Evolutionary conservation across 2,888 invertebrate species (phyloP).

Genomic region (Ectemnius lituratus): DNA sequence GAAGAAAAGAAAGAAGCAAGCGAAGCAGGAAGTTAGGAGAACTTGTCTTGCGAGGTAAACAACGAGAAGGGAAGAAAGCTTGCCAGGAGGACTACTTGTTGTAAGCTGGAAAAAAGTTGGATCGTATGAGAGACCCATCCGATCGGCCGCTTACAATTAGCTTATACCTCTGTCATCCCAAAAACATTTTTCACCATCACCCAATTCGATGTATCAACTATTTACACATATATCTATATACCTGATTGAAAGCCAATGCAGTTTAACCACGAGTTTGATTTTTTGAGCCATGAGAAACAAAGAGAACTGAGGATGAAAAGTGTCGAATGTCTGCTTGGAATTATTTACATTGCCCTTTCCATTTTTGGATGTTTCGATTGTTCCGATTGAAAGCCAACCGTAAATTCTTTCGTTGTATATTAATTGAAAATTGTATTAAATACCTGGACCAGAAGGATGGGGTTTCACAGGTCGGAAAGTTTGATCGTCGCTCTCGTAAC

Average conservation of each 20-base stretch:
- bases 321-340: too few relatives aligned
- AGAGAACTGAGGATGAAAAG: too few relatives aligned
- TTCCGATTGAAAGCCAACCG: too few relatives aligned
- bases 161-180: conserved; percentile 29
- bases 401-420: not conserved
- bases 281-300: too few relatives aligned
- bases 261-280: too few relatives aligned
- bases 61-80: conserved; percentile 64
- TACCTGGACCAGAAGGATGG: conserved; percentile 60
- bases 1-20: conserved; percentile 61
- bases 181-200: conserved; percentile 15
- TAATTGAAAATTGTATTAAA: conserved; percentile 9
- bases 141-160: conserved; percentile 11
- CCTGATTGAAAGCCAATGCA: too few relatives aligned
- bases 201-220: conserved; percentile 5
- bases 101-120: conserved; percentile 70
- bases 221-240: too few relatives aligned
- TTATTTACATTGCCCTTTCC: too few relatives aligned
- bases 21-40: conserved; percentile 59
- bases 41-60: conserved; percentile 58
- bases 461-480: conserved; percentile 82
- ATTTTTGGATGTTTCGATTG: too few relatives aligned
- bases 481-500: conserved; percentile 79
- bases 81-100: conserved; percentile 64
- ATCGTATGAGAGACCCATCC: conserved; percentile 53